These are phyloP conservation scores for Fulica atra DNA, from an alignment of 2,113 vertebrate species.

Conservation along the genomic window DNA sequence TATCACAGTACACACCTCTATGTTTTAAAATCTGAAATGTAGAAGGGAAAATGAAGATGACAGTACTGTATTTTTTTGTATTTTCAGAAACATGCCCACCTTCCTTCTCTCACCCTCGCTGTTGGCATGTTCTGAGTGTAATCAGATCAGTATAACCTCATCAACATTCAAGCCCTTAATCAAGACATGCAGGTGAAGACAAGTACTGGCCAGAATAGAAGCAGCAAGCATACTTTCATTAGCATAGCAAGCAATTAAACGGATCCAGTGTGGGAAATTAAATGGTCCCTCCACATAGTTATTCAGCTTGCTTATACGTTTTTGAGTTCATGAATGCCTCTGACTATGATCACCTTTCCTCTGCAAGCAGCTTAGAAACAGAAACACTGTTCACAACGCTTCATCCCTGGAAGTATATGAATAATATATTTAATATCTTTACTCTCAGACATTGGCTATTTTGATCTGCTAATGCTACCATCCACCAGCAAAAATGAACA, in stretches of 20 bases:
- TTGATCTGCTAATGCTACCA: background rate
- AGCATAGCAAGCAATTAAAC: background rate
- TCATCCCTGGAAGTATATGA: background rate
- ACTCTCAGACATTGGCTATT: background rate
- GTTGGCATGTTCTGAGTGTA: background rate
- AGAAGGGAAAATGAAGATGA: background rate
- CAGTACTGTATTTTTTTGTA: background rate
- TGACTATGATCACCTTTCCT: background rate
- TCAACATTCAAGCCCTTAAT: background rate
- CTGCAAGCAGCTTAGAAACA: background rate
- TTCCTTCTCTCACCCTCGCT: background rate
- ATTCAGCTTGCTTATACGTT: background rate
- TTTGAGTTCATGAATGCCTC: background rate
- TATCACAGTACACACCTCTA: background rate
- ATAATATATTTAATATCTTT: background rate
- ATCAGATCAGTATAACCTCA: background rate
- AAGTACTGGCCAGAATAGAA: background rate
- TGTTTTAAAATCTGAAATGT: background rate
- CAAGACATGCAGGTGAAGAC: background rate
- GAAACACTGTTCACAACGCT: background rate
- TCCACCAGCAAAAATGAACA: background rate
- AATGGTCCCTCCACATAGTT: background rate
- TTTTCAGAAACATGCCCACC: background rate
- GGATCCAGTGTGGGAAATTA: background rate
- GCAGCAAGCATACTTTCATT: background rate